Evolutionary conservation across 2,888 invertebrate species (phyloP).

Genomic region (Gastrophysa polygoni): DNA sequence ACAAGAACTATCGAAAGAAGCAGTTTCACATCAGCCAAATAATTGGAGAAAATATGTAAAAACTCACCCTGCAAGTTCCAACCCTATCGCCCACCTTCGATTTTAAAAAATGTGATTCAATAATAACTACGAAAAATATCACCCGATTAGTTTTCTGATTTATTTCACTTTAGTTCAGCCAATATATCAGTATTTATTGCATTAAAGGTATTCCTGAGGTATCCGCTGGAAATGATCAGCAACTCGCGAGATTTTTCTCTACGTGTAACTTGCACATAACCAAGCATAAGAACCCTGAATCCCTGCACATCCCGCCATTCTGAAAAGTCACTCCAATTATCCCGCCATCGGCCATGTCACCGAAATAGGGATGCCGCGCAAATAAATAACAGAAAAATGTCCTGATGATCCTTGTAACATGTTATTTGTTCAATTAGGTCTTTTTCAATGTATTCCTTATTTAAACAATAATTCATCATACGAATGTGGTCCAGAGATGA

Average conservation of each 20-base stretch:
- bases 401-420: neutral
- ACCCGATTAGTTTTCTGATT: neutral
- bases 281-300: constrained; percentile 42
- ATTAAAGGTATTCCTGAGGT: neutral
- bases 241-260: constrained; percentile 33
- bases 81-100: neutral
- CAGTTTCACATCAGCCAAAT: neutral
- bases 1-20: neutral
- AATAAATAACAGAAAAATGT: neutral
- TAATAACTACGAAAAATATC: neutral
- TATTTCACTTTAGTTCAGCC: neutral
- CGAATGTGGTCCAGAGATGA: neutral
- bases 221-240: neutral
- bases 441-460: neutral
- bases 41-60: neutral
- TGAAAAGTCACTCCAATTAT: constrained; percentile 35
- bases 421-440: neutral
- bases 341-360: constrained; percentile 46
- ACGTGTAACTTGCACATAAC: constrained; percentile 44
- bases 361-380: constrained; percentile 20
- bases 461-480: neutral
- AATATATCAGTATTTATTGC: neutral
- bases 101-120: neutral
- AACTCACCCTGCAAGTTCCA: neutral
- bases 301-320: constrained; percentile 39